These are phyloP conservation scores for Ceyx cyanopectus DNA, from an alignment of 2,113 vertebrate genomes.

Conservation along the genomic window DNA sequence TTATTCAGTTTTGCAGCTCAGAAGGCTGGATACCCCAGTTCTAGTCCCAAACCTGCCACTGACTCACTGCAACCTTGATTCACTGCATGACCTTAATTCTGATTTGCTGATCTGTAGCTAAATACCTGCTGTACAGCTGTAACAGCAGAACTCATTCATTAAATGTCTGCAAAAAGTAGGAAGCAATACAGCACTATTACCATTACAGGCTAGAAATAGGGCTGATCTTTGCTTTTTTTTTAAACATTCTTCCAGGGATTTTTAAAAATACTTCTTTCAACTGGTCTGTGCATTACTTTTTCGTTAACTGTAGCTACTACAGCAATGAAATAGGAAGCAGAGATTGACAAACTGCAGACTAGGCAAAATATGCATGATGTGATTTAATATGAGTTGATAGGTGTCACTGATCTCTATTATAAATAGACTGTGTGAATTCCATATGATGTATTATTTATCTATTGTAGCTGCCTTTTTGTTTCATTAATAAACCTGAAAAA, in stretches of 20 bases:
- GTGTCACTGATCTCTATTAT: conserved; percentile 78
- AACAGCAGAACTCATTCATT: background rate
- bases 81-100: background rate
- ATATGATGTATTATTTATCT: conserved; percentile 82
- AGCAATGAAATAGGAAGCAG: conserved; percentile 60
- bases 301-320: background rate
- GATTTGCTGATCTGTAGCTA: background rate
- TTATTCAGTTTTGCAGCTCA: background rate
- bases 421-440: conserved; percentile 66
- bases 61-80: background rate
- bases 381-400: conserved; percentile 78
- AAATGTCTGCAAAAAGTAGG: background rate
- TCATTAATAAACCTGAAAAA: conserved; percentile 78
- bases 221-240: background rate
- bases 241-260: background rate
- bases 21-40: background rate
- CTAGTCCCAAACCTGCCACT: background rate
- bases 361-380: conserved; percentile 71
- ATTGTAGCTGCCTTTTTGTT: conserved; percentile 76
- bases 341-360: conserved; percentile 75
- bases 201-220: fast-evolving
- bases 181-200: background rate
- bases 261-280: background rate
- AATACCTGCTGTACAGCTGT: background rate
- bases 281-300: background rate